Base-by-base conservation (phyloP, 2,113 vertebrate genomes). In the Silurus asotus region DNA sequence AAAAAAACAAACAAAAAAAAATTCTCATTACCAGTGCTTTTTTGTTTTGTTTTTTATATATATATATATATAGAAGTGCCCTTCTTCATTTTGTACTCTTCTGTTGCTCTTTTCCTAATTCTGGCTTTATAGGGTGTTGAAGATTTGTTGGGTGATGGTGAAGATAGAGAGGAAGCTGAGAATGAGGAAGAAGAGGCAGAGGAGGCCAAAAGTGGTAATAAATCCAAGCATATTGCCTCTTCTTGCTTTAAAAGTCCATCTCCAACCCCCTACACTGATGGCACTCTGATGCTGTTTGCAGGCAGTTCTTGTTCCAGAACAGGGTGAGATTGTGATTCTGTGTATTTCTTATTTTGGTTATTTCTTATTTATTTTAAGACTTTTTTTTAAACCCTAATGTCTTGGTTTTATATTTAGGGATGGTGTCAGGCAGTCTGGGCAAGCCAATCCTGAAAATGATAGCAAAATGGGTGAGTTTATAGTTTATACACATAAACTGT, bases 301-400 rank as follows among this genome's bases (percentile, higher is more conserved):
- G 97, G 97, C 45, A 97, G 95, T 91, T 98, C 94, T 82, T 97
- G 96, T 89, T 98, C 96, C 14, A 97, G 97, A 85, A 96, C 95
- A 9, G 95, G 95, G 98, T 99, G 88, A 89, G 70, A 83, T 28
- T 65, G 8, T 14, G 5, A 49, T 3, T 62, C 10, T 15, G 6
- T 58, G 3, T 2, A 1, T 8, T 17, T 8, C 8, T 25, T 28
- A 8, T 23, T 49, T 37, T 2, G 37, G 3, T 37, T 37, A n/a
- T 37, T 37, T 37, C 37, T 37, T 37, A 37, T 37, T 37, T 37
- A 37, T 2, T 37, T 37, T n/a, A n/a, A 2, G 37, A 37, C 37
- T 37, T 37, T 23, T 5, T 85, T 85, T 53, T n/a, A 17, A 23
- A 5, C 4, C 5, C 84, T 74, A 74, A 48, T 61, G 79, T 28